A percentile compares a stretch with the other conserved stretches of the same genome.
phyloP scores from a whole-genome alignment of 2,888 invertebrate species.

The Dusona sp. region DNA sequence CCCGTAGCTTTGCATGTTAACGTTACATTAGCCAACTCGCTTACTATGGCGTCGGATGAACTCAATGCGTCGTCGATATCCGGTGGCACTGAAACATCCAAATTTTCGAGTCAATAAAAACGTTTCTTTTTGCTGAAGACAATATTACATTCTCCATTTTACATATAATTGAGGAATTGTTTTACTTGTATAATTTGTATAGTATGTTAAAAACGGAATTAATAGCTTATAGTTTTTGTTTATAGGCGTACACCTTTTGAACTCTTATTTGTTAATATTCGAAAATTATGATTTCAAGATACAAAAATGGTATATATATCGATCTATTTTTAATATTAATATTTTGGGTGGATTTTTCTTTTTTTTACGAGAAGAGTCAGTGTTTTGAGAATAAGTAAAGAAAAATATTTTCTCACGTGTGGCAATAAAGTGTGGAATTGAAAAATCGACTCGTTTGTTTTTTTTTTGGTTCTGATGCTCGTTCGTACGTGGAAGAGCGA shows the following conservation, averaged over 20 bases:
- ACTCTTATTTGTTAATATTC: too few species aligned
- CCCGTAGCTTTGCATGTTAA: constrained; percentile 95
- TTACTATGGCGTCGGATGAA: constrained; percentile 95
- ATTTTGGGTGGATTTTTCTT: neutral
- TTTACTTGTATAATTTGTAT: too few species aligned
- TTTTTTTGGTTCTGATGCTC: constrained; percentile 16
- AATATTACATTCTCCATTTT: constrained; percentile 4
- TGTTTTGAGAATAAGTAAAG: constrained; percentile 5
- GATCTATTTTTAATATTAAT: too few species aligned
- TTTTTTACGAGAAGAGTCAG: neutral
- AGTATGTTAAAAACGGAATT: too few species aligned
- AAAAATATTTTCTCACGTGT: constrained; percentile 24
- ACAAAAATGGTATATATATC: too few species aligned
- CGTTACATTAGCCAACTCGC: constrained; percentile 95
- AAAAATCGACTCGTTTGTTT: constrained; percentile 17
- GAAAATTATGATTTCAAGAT: too few species aligned
- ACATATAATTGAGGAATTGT: neutral
- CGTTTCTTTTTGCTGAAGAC: neutral
- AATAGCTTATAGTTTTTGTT: too few species aligned
- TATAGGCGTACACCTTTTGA: too few species aligned
- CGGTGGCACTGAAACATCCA: constrained; percentile 90
- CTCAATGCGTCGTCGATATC: constrained; percentile 96
- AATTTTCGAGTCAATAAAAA: neutral
- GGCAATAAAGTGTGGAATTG: constrained; percentile 13
- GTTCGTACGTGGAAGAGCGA: constrained; percentile 29